Conservation (phyloP, 2,113 vertebrate genomes). For the Myanophis thanlyinensis region DNA sequence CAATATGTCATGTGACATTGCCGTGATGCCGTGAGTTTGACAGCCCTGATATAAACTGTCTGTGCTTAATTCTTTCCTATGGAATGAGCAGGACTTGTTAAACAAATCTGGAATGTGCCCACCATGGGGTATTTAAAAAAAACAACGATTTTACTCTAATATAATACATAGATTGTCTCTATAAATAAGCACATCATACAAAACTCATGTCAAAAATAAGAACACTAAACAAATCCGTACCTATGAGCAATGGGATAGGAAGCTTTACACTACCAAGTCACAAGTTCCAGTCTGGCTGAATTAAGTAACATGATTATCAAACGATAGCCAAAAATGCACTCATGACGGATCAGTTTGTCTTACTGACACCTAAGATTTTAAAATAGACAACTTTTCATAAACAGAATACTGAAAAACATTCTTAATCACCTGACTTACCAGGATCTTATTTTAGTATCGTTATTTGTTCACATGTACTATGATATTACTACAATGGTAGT, state of each 20-base stretch:
- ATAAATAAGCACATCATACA: conserved; percentile 21
- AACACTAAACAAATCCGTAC: background rate
- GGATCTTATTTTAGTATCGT: background rate
- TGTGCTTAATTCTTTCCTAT: background rate
- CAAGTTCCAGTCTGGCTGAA: conserved; percentile 24
- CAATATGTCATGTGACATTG: no score
- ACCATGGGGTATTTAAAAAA: background rate
- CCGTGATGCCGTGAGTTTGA: no score
- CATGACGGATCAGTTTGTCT: background rate
- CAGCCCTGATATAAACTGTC: no score
- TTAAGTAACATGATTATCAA: background rate
- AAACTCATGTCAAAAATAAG: conserved; percentile 22
- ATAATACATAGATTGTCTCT: conserved; percentile 18
- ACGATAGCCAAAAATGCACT: conserved; percentile 5
- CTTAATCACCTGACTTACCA: conserved; percentile 1
- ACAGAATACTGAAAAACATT: background rate
- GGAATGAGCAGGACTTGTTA: background rate
- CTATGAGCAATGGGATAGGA: background rate
- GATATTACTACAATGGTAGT: background rate
- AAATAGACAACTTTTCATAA: background rate
- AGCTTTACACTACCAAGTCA: background rate
- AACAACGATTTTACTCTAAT: conserved; percentile 19
- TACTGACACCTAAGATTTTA: conserved; percentile 29
- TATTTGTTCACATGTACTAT: background rate
- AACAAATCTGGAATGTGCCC: background rate